Conservation (phyloP, 2,888 invertebrate species). For the Caenorhabditis angaria region DNA sequence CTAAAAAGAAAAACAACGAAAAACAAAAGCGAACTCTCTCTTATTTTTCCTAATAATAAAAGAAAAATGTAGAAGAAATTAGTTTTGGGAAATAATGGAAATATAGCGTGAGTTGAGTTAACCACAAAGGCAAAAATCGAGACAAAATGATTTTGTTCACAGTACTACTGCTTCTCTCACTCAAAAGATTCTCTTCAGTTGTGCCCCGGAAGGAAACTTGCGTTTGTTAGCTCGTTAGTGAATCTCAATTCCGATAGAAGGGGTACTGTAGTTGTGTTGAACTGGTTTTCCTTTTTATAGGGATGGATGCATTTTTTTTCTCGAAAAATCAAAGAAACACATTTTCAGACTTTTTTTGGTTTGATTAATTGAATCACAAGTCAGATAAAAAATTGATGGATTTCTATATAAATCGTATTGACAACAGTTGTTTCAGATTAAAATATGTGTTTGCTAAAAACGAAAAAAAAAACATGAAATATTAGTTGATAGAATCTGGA, state of each 20-base stretch:
- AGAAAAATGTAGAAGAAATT: not conserved
- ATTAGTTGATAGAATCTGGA: no score
- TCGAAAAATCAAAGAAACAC: not conserved
- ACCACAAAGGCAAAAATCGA: constrained; percentile 21
- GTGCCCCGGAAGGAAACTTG: constrained; percentile 48
- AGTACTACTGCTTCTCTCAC: not conserved
- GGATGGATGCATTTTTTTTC: not conserved
- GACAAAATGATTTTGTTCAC: not conserved
- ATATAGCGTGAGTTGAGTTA: constrained; percentile 16
- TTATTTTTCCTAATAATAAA: not conserved
- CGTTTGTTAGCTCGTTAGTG: constrained; percentile 49
- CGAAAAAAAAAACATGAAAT: no score
- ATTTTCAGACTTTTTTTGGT: not conserved
- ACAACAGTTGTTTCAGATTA: no score
- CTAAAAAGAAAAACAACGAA: not conserved
- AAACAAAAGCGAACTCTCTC: constrained; percentile 6
- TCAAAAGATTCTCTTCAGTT: constrained; percentile 9
- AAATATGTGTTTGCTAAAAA: no score
- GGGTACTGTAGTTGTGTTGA: not conserved
- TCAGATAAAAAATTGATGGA: no score
- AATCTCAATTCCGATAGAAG: constrained; percentile 14
- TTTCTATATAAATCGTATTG: no score
- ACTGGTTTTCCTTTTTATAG: not conserved
- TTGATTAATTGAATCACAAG: not conserved
- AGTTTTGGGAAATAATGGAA: constrained; percentile 22